Evolutionary conservation across 1,140 invertebrate genomes (phyloP), one percentile per base, ranked within the genome.

Genomic region (Ceratina australensis): DNA sequence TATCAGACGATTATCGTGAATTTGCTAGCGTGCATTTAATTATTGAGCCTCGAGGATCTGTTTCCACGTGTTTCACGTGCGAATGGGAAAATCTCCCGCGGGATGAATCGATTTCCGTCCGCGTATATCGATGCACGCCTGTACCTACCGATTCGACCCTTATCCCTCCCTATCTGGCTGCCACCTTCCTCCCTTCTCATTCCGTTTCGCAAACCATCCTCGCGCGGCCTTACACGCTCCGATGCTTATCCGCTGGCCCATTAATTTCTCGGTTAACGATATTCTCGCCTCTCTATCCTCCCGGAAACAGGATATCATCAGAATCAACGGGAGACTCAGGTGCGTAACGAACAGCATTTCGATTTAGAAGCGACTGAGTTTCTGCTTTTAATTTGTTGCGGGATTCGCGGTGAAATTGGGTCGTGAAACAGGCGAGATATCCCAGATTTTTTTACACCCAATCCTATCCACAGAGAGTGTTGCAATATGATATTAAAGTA

Each of bases 21-120:
- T 72, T 77, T 59, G 56, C 24, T 24, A 22, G 67, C 72, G 61
- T 75, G 79, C 82, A 81, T 81, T 83, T 81, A 84, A 84, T 84
- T 84, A 84, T 81, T 65, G 72, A 57, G 57, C 50, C 60, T 66
- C 42, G 12, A 50, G 56, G 56, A 26, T 42, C 61, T 63, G 63
- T 72, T 69, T 64, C 72, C 42, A 15, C 42, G 26, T 26, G 69
- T 83, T 83, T 83, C 78, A 72, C 72, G 64, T 73, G 49, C 73
- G 56, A 75, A 66, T 12, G 50, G 47, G n/a, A 63, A 26, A 57
- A 65, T 13, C 52, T 83, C 82, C 71, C 79, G 33, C 47, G 79
- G 79, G 83, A 75, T 79, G 78, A 85, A 85, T 85, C 79, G 83
- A 85, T 85, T 84, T 84, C 84, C 82, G 69, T 13, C 15, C 52